A percentile compares a stretch with the other conserved stretches of the same genome.
These are phyloP conservation scores for Agonopterix arenella DNA, from an alignment of 2,888 invertebrate genomes.

Conservation along the genomic window DNA sequence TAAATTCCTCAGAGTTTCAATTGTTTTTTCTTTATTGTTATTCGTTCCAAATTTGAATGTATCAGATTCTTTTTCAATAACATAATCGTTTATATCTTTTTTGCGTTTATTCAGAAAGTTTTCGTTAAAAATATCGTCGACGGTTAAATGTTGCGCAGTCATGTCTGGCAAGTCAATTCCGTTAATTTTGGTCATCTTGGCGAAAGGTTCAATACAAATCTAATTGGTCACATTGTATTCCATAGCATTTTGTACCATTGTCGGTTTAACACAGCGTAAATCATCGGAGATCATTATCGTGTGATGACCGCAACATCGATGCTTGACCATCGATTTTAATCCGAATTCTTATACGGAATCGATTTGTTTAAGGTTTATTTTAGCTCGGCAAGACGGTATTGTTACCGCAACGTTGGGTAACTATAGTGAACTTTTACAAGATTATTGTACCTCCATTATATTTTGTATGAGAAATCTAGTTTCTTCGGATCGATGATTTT, in stretches of 20 bases:
- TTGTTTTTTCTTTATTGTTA: conserved; percentile 32
- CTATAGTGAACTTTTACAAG: conserved; percentile 75
- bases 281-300: conserved; percentile 73
- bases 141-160: conserved; percentile 41
- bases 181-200: conserved; percentile 65
- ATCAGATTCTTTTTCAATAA: conserved; percentile 1
- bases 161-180: conserved; percentile 49
- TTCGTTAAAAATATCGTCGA: conserved; percentile 56
- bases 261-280: conserved; percentile 70
- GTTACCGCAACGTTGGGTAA: conserved; percentile 60
- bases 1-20: conserved; percentile 26
- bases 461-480: conserved; percentile 75
- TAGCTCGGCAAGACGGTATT: conserved; percentile 43
- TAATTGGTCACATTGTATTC: conserved; percentile 68
- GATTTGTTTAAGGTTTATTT: conserved; percentile 39
- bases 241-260: conserved; percentile 56
- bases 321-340: conserved; percentile 25
- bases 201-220: conserved; percentile 28
- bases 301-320: conserved; percentile 57
- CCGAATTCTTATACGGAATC: conserved; percentile 33
- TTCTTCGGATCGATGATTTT: conserved; percentile 60
- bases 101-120: conserved; percentile 44
- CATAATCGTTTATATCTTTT: conserved; percentile 34
- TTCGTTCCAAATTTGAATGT: conserved; percentile 29
- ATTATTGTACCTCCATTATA: conserved; percentile 68